Percentiles rank a stretch among this genome's conserved stretches.
Conservation (phyloP, 1,140 invertebrate genomes). For the Goniozus legneri region DNA sequence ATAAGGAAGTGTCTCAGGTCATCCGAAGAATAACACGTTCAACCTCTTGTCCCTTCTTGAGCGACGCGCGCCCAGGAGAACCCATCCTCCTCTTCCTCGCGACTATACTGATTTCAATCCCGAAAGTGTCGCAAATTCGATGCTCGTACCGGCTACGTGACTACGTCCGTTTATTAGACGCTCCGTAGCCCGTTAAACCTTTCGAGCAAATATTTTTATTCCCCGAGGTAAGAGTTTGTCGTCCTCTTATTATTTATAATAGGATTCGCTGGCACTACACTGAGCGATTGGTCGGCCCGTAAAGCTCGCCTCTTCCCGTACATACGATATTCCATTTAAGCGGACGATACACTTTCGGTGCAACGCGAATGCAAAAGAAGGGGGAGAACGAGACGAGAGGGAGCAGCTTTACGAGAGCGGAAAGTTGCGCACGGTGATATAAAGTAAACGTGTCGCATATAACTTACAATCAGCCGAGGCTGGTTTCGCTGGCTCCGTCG, state of each 20-base stretch:
- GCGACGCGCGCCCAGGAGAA: too few relatives aligned
- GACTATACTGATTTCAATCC: too few relatives aligned
- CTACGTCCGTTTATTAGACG: too few relatives aligned
- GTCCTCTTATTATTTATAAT: too few relatives aligned
- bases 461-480: constrained; percentile 53
- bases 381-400: constrained; percentile 28
- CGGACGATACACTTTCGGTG: constrained; percentile 35
- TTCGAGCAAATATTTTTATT: too few relatives aligned
- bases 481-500: constrained; percentile 23
- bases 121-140: too few relatives aligned
- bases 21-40: constrained; percentile 51
- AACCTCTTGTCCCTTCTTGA: constrained; percentile 30
- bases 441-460: constrained; percentile 53
- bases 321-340: constrained; percentile 27
- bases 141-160: too few relatives aligned
- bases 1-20: constrained; percentile 42
- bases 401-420: constrained; percentile 52
- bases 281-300: neutral
- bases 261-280: neutral
- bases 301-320: too few relatives aligned
- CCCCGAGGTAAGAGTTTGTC: too few relatives aligned
- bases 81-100: too few relatives aligned
- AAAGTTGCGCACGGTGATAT: constrained; percentile 52
- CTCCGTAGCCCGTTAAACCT: too few relatives aligned
- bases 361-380: constrained; percentile 32